Evolutionary conservation across 2,113 vertebrate species (phyloP).

Genomic region (Chloroceryle aenea): DNA sequence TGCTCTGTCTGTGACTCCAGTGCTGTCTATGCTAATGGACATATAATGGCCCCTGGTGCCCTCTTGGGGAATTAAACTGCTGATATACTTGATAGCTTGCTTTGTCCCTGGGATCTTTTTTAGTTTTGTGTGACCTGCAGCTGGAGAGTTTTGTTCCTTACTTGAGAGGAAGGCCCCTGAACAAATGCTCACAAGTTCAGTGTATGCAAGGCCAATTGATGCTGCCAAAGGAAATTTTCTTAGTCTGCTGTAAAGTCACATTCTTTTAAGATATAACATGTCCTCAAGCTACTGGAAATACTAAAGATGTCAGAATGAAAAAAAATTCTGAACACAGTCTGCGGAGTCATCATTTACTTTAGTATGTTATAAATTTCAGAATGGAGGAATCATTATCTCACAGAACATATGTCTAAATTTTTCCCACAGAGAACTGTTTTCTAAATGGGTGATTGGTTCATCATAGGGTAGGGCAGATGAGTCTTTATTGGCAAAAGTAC

Average conservation of each 20-base stretch:
- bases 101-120: background rate
- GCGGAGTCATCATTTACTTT: background rate
- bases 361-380: background rate
- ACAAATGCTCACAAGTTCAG: background rate
- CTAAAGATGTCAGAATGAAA: background rate
- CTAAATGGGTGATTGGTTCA: background rate
- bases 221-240: background rate
- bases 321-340: background rate
- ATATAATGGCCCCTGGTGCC: conserved; percentile 8
- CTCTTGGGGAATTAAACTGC: conserved; percentile 28
- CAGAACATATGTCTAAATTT: background rate
- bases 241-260: background rate
- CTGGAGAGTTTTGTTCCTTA: background rate
- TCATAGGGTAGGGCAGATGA: background rate
- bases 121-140: conserved; percentile 11
- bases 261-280: background rate
- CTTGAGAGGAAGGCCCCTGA: conserved; percentile 12
- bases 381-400: background rate
- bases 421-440: background rate
- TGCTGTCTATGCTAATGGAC: conserved; percentile 29
- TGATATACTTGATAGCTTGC: conserved; percentile 17
- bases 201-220: background rate
- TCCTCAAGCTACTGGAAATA: background rate
- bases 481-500: background rate
- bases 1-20: conserved; percentile 7